Base-by-base conservation (phyloP, 2,113 vertebrate species). In the Barnardius zonarius region DNA sequence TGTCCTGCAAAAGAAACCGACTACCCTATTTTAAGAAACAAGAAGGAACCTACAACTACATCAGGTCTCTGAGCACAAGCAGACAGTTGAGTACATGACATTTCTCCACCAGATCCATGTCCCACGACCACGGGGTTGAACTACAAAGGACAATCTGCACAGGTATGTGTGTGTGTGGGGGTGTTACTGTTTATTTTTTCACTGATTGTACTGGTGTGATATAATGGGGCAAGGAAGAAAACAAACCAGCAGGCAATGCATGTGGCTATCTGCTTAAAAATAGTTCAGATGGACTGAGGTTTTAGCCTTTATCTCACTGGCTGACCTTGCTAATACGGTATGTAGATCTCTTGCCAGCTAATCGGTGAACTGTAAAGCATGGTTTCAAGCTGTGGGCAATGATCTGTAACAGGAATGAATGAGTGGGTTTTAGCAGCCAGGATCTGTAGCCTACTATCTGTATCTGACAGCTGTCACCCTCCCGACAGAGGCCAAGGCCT, bases 401-500 rank as follows among this genome's bases (percentile, higher is more conserved):
- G 98, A 98, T 97, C 96, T 98, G 98, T 98, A 98, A 98, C 97
- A 92, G 97, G 97, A 98, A 98, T 98, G 98, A 98, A 98, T 97
- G 98, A 98, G 98, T 97, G 97, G 98, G 98, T 97, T 98, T 98
- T 98, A 98, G 97, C 98, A 98, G 98, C 97, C 97, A 97, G 98
- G 94, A 97, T 98, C 98, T 97, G 97, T 93, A 98, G 98, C 97
- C 98, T 97, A 97, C 98, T 98, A 98, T 98, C 98, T 98, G 97
- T 97, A 97, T 98, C 97, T 98, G 98, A 98, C 98, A 98, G 98
- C 98, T 98, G 98, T 96, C 96, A 97, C 98, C 97, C 96, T 98
- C 97, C 97, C 93, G 94, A 97, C 96, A 97, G 98, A 98, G 98
- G 98, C 98, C 97, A 97, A 97, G 97, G 97, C 97, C 97, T 95